Evolutionary conservation across 2,797 vertebrate species (phyloP).

Genomic region (Gallinago stenura): DNA sequence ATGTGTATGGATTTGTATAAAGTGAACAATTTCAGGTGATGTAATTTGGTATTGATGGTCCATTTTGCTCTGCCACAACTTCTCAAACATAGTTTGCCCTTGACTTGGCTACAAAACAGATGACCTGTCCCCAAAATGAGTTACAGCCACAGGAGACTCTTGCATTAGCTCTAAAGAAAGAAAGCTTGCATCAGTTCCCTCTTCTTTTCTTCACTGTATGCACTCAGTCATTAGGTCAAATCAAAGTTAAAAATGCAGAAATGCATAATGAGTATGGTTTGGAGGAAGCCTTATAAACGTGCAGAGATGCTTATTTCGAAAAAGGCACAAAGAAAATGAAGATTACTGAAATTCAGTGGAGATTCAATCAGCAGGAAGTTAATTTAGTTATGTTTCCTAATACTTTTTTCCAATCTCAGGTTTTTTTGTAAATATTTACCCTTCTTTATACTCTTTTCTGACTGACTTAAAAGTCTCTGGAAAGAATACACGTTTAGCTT

Average conservation of each 20-base stretch:
- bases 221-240: neutral
- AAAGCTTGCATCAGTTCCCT: neutral
- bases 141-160: neutral
- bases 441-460: neutral
- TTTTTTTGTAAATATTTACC: neutral
- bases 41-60: neutral
- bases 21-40: neutral
- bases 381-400: neutral
- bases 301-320: neutral
- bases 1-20: neutral
- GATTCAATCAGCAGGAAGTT: neutral
- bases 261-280: neutral
- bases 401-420: neutral
- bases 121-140: neutral
- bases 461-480: neutral
- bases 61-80: neutral
- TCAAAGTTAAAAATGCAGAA: neutral
- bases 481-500: neutral
- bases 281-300: neutral
- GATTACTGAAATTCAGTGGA: neutral
- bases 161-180: neutral
- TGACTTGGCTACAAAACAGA: neutral
- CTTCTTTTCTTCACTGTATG: neutral
- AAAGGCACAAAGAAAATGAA: neutral
- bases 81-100: neutral